Conservation (phyloP, 1,140 invertebrate genomes). For the Tetramorium alpestre region DNA sequence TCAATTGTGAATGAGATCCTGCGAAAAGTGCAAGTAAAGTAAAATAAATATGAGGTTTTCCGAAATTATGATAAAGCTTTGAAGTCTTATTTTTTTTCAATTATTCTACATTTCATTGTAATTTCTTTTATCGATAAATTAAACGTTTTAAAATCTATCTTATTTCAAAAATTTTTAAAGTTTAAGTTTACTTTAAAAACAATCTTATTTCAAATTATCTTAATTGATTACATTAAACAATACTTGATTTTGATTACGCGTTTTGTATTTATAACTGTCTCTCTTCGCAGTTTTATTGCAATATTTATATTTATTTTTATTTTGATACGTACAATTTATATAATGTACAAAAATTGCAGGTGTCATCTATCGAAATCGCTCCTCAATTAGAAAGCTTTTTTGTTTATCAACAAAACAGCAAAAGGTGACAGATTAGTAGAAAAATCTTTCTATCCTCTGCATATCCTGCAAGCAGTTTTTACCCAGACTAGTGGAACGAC, state of each 20-base stretch:
- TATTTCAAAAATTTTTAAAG: not conserved
- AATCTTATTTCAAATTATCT: not conserved
- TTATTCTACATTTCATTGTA: not conserved
- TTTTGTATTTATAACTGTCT: not conserved
- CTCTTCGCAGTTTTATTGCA: not conserved
- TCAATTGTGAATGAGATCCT: not conserved
- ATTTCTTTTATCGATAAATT: not conserved
- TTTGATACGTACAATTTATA: not conserved
- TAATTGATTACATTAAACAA: not conserved
- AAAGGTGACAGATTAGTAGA: slow-evolving; percentile 17
- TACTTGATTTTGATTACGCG: no score
- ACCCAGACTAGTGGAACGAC: slow-evolving; percentile 22
- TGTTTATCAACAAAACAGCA: not conserved
- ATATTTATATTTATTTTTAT: slow-evolving; percentile 14
- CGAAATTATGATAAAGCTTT: not conserved
- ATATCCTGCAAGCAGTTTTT: slow-evolving; percentile 54
- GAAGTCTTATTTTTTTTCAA: not conserved
- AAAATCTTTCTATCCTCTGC: slow-evolving; percentile 32
- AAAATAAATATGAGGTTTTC: not conserved
- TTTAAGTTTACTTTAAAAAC: not conserved
- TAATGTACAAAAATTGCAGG: not conserved
- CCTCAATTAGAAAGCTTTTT: not conserved
- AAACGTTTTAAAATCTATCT: not conserved
- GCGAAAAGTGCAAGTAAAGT: no score
- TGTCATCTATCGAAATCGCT: not conserved